Base-by-base conservation (phyloP, 2,888 invertebrate genomes). In the Ceraclea dissimilis region DNA sequence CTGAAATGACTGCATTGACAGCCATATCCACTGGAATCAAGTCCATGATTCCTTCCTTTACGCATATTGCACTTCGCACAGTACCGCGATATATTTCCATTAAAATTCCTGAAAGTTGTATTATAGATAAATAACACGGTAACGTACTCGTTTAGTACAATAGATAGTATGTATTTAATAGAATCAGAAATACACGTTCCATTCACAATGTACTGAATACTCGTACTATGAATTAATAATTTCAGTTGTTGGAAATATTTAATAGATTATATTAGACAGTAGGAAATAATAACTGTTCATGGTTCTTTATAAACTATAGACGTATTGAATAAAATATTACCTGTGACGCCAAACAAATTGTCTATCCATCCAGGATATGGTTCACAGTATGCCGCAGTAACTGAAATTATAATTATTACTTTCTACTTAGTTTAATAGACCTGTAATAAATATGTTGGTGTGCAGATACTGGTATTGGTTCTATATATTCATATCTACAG, bases 281-380 rank as follows among this genome's bases (percentile, higher is more conserved):
- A n/a, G n/a, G n/a, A n/a, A n/a, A n/a, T n/a, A n/a, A n/a, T n/a
- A n/a, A n/a, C n/a, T n/a, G n/a, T n/a, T n/a, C n/a, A n/a, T n/a
- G n/a, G n/a, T n/a, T n/a, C n/a, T n/a, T n/a, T n/a, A n/a, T n/a
- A n/a, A n/a, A n/a, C n/a, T n/a, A n/a, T n/a, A n/a, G n/a, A 26
- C 10, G 10, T 26, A 6, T 26, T 26, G 10, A 26, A 26, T 26
- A 10, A 26, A 26, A 26, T 26, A 26, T 52, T 67, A 79, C 84
- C 90, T 20, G 89, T 90, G 2, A 88, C 89, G 31, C 95, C 96
- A 68, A 90, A 92, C 50, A 90, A 80, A 66, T 93, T 95, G 71
- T 94, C 93, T 19, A 93, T 88, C 96, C 96, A 97, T 6, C 94
- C 94, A 13, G 91, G 88, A 66, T 82, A 84, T 0, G 91, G 91